phyloP scores from a whole-genome alignment of 2,797 vertebrate species.

The Myripristis jacobus region DNA sequence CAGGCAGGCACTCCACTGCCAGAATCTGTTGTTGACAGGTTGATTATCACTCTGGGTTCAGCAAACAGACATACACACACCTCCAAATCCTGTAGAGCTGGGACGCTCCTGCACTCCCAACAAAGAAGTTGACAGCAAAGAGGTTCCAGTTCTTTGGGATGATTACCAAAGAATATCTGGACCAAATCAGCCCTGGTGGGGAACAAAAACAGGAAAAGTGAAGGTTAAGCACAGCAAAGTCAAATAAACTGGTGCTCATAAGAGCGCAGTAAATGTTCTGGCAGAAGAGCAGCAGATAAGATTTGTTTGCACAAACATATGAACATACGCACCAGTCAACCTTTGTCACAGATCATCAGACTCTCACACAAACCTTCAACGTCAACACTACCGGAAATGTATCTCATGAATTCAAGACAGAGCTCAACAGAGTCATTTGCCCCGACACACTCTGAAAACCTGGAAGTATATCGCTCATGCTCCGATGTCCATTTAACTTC shows the following conservation, averaged over 20 bases:
- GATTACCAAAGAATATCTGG: conserved; percentile 97
- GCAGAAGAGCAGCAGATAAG: conserved; percentile 55
- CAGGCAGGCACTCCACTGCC: not conserved
- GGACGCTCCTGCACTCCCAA: conserved; percentile 90
- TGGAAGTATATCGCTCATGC: not conserved
- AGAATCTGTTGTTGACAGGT: not conserved
- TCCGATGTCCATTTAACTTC: not conserved
- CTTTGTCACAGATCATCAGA: conserved; percentile 55
- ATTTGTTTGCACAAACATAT: conserved; percentile 59
- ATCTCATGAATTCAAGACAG: too few relatives aligned
- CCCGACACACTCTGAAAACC: not conserved
- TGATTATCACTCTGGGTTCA: conserved; percentile 5
- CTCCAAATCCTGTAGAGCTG: conserved; percentile 97
- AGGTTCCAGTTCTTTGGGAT: conserved; percentile 99
- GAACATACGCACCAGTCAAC: conserved; percentile 35
- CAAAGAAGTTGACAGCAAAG: conserved; percentile 97
- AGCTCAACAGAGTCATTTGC: too few relatives aligned
- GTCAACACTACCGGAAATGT: not conserved
- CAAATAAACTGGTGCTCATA: conserved; percentile 13
- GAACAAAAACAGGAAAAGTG: not conserved
- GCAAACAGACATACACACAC: conserved; percentile 80
- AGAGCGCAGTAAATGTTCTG: conserved; percentile 58
- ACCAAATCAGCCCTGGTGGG: conserved; percentile 94
- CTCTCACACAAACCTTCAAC: not conserved
- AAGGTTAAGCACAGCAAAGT: conserved; percentile 37